Conservation (phyloP, 2,797 vertebrate genomes). For the Arremon brunneinucha region DNA sequence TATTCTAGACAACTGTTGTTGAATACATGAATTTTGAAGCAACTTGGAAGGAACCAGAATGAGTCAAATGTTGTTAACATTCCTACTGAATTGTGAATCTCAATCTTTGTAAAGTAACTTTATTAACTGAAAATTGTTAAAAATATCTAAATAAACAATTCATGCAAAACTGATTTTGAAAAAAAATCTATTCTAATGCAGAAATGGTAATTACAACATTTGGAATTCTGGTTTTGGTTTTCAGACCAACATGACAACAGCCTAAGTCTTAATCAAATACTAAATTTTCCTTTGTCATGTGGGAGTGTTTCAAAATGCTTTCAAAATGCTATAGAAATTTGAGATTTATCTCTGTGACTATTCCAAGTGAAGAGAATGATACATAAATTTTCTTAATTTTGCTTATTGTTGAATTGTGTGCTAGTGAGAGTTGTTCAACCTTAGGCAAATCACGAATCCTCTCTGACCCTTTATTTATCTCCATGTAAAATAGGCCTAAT, state of each 20-base stretch:
- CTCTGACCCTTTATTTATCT: not conserved
- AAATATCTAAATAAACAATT: not conserved
- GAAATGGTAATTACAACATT: not conserved
- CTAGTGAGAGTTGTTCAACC: not conserved
- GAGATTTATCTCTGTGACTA: not conserved
- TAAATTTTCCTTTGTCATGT: not conserved
- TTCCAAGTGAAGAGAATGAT: not conserved
- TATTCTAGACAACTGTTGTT: not conserved
- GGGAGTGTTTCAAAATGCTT: not conserved
- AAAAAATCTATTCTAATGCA: not conserved
- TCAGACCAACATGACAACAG: not conserved
- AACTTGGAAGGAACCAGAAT: not conserved
- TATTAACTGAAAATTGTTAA: not conserved
- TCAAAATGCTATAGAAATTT: not conserved
- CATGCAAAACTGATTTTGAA: rapidly evolving
- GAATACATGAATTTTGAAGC: not conserved
- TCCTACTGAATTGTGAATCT: not conserved
- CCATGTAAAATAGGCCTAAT: not conserved
- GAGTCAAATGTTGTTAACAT: not conserved
- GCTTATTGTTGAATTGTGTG: not conserved
- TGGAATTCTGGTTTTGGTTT: not conserved
- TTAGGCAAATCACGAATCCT: not conserved
- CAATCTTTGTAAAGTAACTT: not conserved
- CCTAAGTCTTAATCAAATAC: not conserved
- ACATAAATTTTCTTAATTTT: not conserved